These are phyloP conservation scores for Tautogolabrus adspersus DNA, from an alignment of 2,113 vertebrate species.

Conservation along the genomic window DNA sequence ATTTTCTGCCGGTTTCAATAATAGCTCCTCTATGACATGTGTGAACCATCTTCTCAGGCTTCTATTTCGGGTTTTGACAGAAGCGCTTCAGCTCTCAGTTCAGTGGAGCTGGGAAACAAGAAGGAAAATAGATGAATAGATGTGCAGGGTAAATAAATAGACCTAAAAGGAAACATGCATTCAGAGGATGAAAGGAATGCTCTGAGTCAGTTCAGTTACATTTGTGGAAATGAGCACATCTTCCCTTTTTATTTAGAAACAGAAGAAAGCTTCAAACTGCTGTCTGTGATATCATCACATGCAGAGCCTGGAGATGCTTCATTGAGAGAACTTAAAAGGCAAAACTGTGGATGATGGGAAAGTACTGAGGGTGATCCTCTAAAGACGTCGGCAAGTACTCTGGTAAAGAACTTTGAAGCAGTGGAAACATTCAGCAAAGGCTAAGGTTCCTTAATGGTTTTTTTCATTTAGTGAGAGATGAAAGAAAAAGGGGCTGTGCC, in stretches of 20 bases:
- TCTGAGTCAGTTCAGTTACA: constrained; percentile 38
- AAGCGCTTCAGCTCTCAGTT: constrained; percentile 52
- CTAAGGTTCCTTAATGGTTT: constrained; percentile 2
- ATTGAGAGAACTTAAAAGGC: constrained; percentile 50
- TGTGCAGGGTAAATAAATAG: constrained; percentile 17
- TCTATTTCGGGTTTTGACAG: constrained; percentile 67
- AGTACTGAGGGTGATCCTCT: constrained; percentile 55
- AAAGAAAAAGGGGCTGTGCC: neutral
- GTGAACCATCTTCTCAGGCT: constrained; percentile 45
- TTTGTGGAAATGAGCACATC: constrained; percentile 51
- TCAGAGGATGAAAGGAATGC: constrained; percentile 41
- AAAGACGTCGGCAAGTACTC: constrained; percentile 9
- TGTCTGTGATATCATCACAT: constrained; percentile 44
- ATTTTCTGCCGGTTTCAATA: constrained; percentile 41
- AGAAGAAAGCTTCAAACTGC: constrained; percentile 26
- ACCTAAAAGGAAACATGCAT: constrained; percentile 36
- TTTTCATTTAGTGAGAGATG: constrained; percentile 16
- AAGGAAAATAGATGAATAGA: constrained; percentile 41
- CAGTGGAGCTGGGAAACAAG: constrained; percentile 44
- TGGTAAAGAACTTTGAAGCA: constrained; percentile 27
- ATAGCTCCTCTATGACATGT: constrained; percentile 60
- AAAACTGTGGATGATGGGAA: constrained; percentile 46
- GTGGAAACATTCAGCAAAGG: constrained; percentile 25
- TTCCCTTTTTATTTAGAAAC: constrained; percentile 55
- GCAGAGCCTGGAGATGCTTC: constrained; percentile 38